These are phyloP conservation scores for Heliornis fulica DNA, from an alignment of 2,113 vertebrate genomes.

Conservation along the genomic window DNA sequence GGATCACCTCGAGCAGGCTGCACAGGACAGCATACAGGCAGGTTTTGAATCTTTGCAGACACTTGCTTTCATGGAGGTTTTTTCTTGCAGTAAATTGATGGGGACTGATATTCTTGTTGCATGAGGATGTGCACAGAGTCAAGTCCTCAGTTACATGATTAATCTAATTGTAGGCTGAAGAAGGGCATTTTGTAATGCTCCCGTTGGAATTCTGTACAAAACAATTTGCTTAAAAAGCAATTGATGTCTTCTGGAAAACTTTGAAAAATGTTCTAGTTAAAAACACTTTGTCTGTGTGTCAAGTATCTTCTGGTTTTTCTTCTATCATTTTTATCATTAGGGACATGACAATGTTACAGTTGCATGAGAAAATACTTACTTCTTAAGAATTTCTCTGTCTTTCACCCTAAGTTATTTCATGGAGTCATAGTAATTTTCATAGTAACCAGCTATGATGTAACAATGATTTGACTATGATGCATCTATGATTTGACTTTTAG, in stretches of 20 bases:
- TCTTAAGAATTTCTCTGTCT: slow-evolving; percentile 54
- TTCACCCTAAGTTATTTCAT: slow-evolving; percentile 51
- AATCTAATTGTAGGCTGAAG: slow-evolving; percentile 61
- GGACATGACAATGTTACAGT: slow-evolving; percentile 56
- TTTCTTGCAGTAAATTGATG: slow-evolving; percentile 6
- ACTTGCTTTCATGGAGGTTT: background rate
- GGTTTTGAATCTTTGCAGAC: background rate
- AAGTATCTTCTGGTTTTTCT: slow-evolving; percentile 66
- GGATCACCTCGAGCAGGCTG: no score
- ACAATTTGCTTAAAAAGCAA: slow-evolving; percentile 67
- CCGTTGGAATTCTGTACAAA: slow-evolving; percentile 63
- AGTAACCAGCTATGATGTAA: background rate
- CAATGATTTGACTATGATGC: background rate
- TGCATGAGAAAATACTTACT: slow-evolving; percentile 44
- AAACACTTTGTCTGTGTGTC: slow-evolving; percentile 72
- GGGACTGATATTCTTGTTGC: slow-evolving; percentile 28
- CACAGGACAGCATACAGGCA: no score
- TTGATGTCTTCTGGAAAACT: slow-evolving; percentile 72
- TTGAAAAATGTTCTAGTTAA: slow-evolving; percentile 71
- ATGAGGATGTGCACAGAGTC: slow-evolving; percentile 36
- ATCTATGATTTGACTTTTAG: background rate
- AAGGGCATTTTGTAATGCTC: slow-evolving; percentile 45
- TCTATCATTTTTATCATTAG: slow-evolving; percentile 71
- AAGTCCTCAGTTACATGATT: slow-evolving; percentile 44
- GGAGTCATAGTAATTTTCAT: background rate